Evolutionary conservation across 2,888 invertebrate species (phyloP), one percentile per base, ranked within the genome.

Genomic region (Timema podura): DNA sequence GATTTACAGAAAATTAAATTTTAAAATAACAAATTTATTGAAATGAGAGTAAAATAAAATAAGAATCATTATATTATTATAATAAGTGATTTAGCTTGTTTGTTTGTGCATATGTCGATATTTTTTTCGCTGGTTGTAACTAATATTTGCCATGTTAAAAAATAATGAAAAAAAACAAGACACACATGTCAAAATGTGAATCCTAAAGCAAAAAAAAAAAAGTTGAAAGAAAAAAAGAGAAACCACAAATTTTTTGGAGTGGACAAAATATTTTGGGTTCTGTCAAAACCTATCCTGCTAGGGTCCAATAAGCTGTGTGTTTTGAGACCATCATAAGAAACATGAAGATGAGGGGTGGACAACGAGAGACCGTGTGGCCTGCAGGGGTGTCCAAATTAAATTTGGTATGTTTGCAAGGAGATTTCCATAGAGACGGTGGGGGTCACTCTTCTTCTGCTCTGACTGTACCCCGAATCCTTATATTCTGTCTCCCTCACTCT

Each of bases 71-170:
- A 70, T n/a, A n/a, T n/a, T n/a, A n/a, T 70, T 66, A 68, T 69
- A 69, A 57, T 68, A 73, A 72, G 71, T 73, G 71, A 71, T 59
- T 47, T 71, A 73, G 73, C 68, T 64, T 73, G 68, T 73, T 70
- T 73, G 69, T 73, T 74, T 73, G 73, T 74, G 73, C 73, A 72
- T 66, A 73, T 74, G 74, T 72, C 72, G 69, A 69, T 61, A 44
- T 67, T 66, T 72, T 70, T 72, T 71, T 73, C 69, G 69, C 72
- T 71, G 68, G 71, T 71, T 73, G 73, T 73, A 73, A 69, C 61
- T 61, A 44, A 45, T 8, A 65, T 70, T 70, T 68, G 72, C 70
- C 73, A 73, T 73, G 71, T 72, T 72, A 72, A 68, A 51, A 68
- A 45, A 49, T 30, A 51, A 49, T 49, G 48, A 66, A 48, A 66